Evolutionary conservation across 2,888 invertebrate genomes (phyloP).

Genomic region (Teleiodes luculella): DNA sequence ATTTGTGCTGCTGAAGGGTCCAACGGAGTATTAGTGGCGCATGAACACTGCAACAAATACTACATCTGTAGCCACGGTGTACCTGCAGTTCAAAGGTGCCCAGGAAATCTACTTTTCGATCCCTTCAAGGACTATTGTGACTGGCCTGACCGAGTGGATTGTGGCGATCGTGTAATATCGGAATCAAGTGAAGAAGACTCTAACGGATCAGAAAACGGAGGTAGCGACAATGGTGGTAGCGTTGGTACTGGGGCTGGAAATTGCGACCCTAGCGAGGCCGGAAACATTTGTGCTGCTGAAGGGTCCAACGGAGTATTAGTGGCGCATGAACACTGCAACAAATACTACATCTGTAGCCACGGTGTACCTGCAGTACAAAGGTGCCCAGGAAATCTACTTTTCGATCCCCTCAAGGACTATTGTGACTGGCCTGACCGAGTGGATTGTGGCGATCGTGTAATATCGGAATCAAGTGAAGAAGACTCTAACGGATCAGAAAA

Average conservation of each 20-base stretch:
- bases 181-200: no score
- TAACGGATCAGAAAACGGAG: neutral
- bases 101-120: no score
- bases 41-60: no score
- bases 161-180: no score
- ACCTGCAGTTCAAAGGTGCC: no score
- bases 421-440: conserved; percentile 47
- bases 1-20: no score
- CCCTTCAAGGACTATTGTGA: no score
- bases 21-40: no score
- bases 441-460: conserved; percentile 34
- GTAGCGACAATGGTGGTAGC: neutral
- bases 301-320: conserved; percentile 37
- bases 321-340: conserved; percentile 40
- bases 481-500: conserved; percentile 21
- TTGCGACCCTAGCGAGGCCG: conserved; percentile 32
- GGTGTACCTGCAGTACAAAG: conserved; percentile 30
- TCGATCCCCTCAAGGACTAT: conserved; percentile 30
- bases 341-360: conserved; percentile 40
- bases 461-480: neutral
- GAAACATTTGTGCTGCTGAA: conserved; percentile 32
- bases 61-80: no score
- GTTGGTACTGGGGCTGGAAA: conserved; percentile 16
- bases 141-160: no score
- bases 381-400: conserved; percentile 35